Conservation (phyloP, 1,140 invertebrate genomes). For the Zeugodacus cucurbitae region DNA sequence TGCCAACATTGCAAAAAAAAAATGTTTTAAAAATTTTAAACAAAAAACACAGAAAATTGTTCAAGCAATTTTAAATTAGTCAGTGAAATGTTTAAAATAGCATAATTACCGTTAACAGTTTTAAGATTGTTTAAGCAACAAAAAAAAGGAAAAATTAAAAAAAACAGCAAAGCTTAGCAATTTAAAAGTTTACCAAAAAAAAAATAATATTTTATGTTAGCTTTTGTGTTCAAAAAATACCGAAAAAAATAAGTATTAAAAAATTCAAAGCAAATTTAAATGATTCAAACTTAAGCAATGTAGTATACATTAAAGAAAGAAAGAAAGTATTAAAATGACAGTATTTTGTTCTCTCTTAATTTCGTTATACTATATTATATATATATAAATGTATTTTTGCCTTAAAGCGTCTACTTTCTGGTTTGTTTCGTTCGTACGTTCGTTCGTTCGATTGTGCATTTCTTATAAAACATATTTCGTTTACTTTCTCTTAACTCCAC, state of each 20-base stretch:
- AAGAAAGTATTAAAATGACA: slow-evolving; percentile 38
- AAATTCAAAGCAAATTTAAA: slow-evolving; percentile 1
- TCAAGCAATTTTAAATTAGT: background rate
- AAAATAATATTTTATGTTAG: slow-evolving; percentile 14
- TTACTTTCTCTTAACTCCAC: background rate
- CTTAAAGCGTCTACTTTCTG: slow-evolving; percentile 20
- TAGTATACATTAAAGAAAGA: slow-evolving; percentile 38
- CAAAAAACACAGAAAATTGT: background rate
- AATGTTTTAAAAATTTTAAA: background rate
- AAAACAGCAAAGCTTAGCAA: background rate
- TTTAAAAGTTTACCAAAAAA: background rate
- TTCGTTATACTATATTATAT: background rate
- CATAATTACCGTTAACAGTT: slow-evolving; percentile 1
- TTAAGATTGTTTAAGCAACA: slow-evolving; percentile 1
- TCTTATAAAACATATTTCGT: slow-evolving; percentile 7
- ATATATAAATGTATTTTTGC: background rate
- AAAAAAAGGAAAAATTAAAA: background rate
- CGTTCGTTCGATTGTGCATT: slow-evolving; percentile 11
- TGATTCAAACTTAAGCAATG: background rate
- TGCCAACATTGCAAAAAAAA: slow-evolving; percentile 11
- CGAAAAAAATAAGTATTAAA: background rate
- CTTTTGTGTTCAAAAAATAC: background rate
- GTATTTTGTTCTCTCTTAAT: slow-evolving; percentile 23
- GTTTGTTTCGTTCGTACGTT: slow-evolving; percentile 13
- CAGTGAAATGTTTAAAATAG: background rate